phyloP scores from a whole-genome alignment of 2,888 invertebrate species.

The Euplagia quadripunctaria region DNA sequence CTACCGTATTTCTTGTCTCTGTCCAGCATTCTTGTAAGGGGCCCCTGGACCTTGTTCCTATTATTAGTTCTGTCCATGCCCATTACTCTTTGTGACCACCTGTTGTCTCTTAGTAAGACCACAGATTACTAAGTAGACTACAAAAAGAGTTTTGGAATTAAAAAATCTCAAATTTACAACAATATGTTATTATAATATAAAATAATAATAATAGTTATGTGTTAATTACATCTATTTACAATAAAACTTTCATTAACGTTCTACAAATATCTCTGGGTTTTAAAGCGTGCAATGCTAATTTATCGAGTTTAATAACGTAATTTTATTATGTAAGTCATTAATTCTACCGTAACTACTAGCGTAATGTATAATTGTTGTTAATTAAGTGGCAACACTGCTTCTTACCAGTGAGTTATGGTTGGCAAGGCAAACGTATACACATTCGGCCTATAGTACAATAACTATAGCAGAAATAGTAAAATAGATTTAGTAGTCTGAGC shows the following conservation, averaged over 20 bases:
- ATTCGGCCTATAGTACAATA: neutral
- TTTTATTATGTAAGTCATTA: constrained; percentile 16
- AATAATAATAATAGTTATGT: neutral
- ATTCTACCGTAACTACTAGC: constrained; percentile 19
- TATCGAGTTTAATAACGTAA: constrained; percentile 18
- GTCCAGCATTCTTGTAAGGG: too few relatives aligned
- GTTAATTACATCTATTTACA: neutral
- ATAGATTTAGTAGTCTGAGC: neutral
- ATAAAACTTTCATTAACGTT: neutral
- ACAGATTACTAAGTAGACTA: too few relatives aligned
- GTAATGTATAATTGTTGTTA: constrained; percentile 33
- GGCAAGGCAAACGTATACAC: neutral
- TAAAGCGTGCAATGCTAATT: constrained; percentile 19
- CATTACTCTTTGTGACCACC: too few relatives aligned
- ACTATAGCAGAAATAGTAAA: neutral
- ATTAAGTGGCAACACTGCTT: constrained; percentile 34
- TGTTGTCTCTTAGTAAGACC: neutral
- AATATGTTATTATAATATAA: neutral
- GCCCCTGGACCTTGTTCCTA: too few relatives aligned
- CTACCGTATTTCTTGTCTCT: too few relatives aligned
- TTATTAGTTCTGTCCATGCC: too few relatives aligned
- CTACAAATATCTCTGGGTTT: constrained; percentile 4
- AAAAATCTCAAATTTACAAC: neutral
- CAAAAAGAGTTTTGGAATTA: too few relatives aligned
- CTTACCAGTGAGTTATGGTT: constrained; percentile 25